Evolutionary conservation across 2,113 vertebrate genomes (phyloP).

Genomic region (Percopsis transmontana): DNA sequence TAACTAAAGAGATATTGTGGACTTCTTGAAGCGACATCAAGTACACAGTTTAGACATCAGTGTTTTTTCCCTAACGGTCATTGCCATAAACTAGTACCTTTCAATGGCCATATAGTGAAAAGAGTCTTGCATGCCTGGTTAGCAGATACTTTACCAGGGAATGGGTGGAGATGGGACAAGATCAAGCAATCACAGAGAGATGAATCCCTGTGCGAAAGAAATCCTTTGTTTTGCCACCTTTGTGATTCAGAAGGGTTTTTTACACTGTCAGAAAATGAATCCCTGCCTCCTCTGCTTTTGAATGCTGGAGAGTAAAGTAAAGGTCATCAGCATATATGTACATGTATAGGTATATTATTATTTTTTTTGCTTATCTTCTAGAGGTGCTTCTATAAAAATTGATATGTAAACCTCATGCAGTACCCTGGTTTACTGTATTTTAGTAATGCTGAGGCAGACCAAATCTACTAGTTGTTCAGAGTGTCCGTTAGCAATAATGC

Average conservation of each 20-base stretch:
- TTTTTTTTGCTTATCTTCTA: constrained; percentile 21
- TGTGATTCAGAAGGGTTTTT: background rate
- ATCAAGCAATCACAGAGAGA: too few species aligned
- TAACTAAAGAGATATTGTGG: background rate
- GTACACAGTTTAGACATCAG: too few species aligned
- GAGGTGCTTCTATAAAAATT: constrained; percentile 16
- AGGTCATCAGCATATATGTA: background rate
- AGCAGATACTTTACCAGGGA: too few species aligned
- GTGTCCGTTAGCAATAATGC: constrained; percentile 1
- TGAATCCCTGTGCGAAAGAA: too few species aligned
- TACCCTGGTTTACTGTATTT: background rate
- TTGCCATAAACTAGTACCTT: too few species aligned
- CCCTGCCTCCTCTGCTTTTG: constrained; percentile 1
- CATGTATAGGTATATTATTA: background rate
- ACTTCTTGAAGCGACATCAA: too few species aligned
- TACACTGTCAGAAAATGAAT: background rate
- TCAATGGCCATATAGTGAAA: too few species aligned
- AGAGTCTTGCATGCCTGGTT: too few species aligned
- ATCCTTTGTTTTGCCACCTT: too few species aligned
- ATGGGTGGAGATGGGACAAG: too few species aligned
- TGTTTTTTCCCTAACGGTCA: too few species aligned
- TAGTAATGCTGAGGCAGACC: background rate
- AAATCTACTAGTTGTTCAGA: background rate
- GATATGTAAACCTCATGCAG: constrained; percentile 15
- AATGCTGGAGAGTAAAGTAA: background rate